Percentiles rank a stretch among this genome's conserved stretches.
phyloP scores from a whole-genome alignment of 2,797 vertebrate species.

The Pangasius sanitwongsei region DNA sequence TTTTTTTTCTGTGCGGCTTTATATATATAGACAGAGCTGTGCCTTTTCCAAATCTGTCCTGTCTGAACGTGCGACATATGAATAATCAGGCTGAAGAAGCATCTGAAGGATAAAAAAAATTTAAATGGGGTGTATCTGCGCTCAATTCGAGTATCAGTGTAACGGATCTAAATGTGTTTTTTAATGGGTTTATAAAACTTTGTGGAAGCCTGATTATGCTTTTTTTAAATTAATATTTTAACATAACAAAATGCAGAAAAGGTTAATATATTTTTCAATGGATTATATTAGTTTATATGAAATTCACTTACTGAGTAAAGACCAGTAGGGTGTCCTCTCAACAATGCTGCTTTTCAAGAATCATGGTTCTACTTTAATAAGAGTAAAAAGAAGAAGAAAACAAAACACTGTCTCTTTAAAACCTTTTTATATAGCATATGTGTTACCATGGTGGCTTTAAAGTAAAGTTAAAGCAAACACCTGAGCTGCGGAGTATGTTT shows the following conservation, averaged over 20 bases:
- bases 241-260: not conserved
- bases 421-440: not conserved
- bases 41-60: not conserved
- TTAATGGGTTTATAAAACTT: not conserved
- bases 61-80: not conserved
- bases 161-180: not conserved
- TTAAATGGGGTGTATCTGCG: not conserved
- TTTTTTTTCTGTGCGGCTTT: not conserved
- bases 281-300: too few relatives aligned
- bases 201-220: not conserved
- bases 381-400: not conserved
- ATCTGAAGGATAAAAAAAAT: not conserved
- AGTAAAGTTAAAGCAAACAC: not conserved
- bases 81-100: not conserved
- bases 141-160: not conserved
- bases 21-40: not conserved
- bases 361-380: not conserved
- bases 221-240: not conserved
- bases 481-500: conserved; percentile 1
- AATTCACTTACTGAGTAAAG: not conserved
- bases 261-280: not conserved
- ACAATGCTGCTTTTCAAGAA: not conserved
- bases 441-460: not conserved
- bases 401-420: not conserved
- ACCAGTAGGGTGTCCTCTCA: not conserved